phyloP scores from a whole-genome alignment of 2,888 invertebrate genomes.

The Euproctis similis region DNA sequence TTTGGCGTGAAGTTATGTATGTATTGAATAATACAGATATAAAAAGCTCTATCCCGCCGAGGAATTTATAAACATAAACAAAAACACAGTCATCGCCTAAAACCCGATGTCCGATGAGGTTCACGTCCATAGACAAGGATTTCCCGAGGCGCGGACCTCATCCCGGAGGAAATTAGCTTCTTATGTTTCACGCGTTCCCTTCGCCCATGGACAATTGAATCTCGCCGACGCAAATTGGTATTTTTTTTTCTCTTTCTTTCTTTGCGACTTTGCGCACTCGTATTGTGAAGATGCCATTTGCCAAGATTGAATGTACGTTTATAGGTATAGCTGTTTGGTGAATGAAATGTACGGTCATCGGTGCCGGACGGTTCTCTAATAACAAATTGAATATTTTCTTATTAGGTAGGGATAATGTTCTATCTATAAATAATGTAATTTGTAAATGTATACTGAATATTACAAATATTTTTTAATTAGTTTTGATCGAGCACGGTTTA shows the following conservation, averaged over 20 bases:
- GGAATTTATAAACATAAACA: constrained; percentile 14
- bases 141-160: constrained; percentile 40
- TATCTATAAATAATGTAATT: too few species aligned
- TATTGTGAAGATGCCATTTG: constrained; percentile 47
- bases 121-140: constrained; percentile 38
- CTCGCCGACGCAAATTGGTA: constrained; percentile 49
- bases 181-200: constrained; percentile 51
- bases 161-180: constrained; percentile 65
- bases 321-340: too few species aligned
- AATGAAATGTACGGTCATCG: too few species aligned
- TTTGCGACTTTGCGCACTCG: constrained; percentile 41
- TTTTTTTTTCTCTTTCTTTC: too few species aligned
- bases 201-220: constrained; percentile 49
- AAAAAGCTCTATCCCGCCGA: constrained; percentile 6
- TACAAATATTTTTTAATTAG: too few species aligned
- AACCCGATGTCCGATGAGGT: constrained; percentile 28
- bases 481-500: too few species aligned
- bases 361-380: too few species aligned
- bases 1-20: too few species aligned
- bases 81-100: constrained; percentile 19
- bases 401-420: too few species aligned
- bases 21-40: too few species aligned
- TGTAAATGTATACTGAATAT: too few species aligned
- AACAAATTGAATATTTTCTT: too few species aligned
- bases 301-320: constrained; percentile 31